Evolutionary conservation across 2,797 vertebrate species (phyloP).

Genomic region (Lerista edwardsae): DNA sequence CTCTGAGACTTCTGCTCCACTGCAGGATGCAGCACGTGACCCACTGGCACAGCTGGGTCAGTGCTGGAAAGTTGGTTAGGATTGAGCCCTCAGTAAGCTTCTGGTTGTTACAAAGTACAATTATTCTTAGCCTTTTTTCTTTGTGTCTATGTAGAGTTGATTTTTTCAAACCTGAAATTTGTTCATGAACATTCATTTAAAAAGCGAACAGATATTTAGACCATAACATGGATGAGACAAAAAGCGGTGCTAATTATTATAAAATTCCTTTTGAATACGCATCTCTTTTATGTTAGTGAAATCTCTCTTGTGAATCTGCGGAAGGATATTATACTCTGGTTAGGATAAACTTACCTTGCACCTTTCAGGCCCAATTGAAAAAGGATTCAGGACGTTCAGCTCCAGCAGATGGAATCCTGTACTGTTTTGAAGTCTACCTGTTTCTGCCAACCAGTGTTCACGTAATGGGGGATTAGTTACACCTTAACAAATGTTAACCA

Average conservation of each 20-base stretch:
- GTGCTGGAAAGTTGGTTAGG: no score
- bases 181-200: neutral
- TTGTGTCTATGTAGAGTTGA: no score
- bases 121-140: neutral
- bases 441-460: neutral
- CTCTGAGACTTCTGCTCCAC: no score
- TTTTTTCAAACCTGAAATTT: no score
- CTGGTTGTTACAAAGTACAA: neutral
- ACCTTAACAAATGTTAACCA: neutral
- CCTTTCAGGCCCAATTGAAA: constrained; percentile 49
- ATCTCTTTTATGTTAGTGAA: neutral
- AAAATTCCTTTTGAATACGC: neutral
- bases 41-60: no score
- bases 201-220: neutral
- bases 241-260: neutral
- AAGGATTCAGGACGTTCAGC: constrained; percentile 59
- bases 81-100: no score
- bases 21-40: no score
- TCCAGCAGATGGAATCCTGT: constrained; percentile 66
- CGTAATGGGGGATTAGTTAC: neutral
- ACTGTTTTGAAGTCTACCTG: constrained; percentile 51
- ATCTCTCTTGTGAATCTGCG: neutral
- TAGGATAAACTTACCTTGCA: neutral
- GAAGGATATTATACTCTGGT: neutral
- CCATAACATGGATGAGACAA: neutral